Percentiles rank a stretch among this genome's conserved stretches.
Evolutionary conservation across 2,113 vertebrate species (phyloP).

Genomic region (Tiliqua scincoides): DNA sequence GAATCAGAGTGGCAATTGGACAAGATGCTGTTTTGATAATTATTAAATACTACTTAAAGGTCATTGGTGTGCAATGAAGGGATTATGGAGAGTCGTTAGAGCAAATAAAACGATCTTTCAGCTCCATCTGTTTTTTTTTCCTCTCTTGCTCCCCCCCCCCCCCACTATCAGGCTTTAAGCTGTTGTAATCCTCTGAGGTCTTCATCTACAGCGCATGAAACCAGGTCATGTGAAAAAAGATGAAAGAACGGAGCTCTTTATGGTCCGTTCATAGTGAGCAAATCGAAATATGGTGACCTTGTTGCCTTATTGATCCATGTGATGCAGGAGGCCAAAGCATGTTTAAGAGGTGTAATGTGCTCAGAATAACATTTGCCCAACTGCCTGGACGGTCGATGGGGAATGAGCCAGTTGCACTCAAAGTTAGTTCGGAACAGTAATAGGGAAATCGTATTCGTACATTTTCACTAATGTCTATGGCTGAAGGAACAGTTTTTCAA

Average conservation of each 20-base stretch:
- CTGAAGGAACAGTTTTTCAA: neutral
- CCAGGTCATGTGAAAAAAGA: constrained; percentile 32
- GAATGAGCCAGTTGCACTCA: neutral
- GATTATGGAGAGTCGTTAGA: constrained; percentile 31
- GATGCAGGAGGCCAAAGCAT: constrained; percentile 6
- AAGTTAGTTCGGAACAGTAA: neutral
- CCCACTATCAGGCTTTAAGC: constrained; percentile 19
- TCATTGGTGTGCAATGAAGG: constrained; percentile 34
- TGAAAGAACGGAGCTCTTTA: constrained; percentile 21
- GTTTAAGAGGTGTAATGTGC: neutral
- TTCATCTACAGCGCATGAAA: constrained; percentile 31
- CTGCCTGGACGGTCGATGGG: neutral
- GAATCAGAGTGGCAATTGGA: constrained; percentile 28
- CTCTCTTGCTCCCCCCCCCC: neutral
- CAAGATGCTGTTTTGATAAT: constrained; percentile 28
- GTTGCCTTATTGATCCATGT: neutral
- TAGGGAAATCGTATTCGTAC: constrained; percentile 26
- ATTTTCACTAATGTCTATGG: neutral
- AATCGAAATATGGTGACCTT: constrained; percentile 13
- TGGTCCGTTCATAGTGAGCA: constrained; percentile 12
- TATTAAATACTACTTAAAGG: constrained; percentile 38
- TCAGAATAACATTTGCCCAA: constrained; percentile 42
- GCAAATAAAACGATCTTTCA: constrained; percentile 23
- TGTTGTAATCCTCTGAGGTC: constrained; percentile 39
- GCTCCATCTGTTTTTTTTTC: too few relatives aligned